phyloP scores from a whole-genome alignment of 2,113 vertebrate genomes.

The Anarrhichthys ocellatus region DNA sequence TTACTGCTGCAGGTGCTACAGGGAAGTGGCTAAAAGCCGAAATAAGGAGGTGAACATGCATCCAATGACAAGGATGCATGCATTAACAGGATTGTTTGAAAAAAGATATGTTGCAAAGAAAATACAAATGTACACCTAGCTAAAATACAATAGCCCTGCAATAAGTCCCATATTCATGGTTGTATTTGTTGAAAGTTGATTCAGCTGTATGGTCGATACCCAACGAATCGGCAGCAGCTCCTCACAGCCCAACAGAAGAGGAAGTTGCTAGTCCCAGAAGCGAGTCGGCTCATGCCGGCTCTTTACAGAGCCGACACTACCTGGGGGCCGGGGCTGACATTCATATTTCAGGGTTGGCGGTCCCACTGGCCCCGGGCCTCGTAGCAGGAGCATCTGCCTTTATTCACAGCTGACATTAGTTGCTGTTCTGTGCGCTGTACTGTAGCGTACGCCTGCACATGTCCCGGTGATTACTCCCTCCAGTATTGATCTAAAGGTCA shows the following conservation, averaged over 20 bases:
- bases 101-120: background rate
- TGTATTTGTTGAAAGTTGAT: background rate
- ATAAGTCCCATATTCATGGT: background rate
- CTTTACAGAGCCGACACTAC: conserved; percentile 26
- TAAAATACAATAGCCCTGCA: too few species aligned
- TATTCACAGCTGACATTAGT: conserved; percentile 52
- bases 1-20: background rate
- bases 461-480: conserved; percentile 29
- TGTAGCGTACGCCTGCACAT: conserved; percentile 24
- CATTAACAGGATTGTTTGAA: background rate
- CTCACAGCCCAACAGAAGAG: background rate
- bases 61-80: background rate
- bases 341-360: conserved; percentile 35
- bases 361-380: conserved; percentile 29
- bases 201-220: background rate
- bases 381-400: conserved; percentile 37
- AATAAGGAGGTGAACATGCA: background rate
- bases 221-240: too few species aligned
- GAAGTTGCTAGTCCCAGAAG: background rate
- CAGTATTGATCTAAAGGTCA: conserved; percentile 38
- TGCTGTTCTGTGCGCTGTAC: conserved; percentile 8
- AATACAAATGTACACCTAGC: background rate
- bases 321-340: conserved; percentile 41
- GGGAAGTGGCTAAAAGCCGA: background rate
- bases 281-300: conserved; percentile 21